Percentiles rank a stretch among this genome's conserved stretches.
Conservation (phyloP, 2,888 invertebrate genomes). For the Epistrophella euchroma region DNA sequence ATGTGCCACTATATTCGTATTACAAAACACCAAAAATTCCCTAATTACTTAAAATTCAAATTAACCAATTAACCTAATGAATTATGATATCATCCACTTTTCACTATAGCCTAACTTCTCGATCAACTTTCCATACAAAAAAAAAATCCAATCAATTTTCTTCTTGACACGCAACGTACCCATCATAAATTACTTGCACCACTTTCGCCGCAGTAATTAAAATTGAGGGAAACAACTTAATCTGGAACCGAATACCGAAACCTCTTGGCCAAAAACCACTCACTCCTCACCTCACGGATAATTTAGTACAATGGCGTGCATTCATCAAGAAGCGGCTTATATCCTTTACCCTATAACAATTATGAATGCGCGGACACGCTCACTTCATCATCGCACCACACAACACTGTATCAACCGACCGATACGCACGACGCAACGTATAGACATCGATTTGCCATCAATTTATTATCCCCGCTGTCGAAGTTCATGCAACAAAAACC, state of each 20-base stretch:
- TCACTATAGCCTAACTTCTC: neutral
- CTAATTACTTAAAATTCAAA: neutral
- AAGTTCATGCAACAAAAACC: conserved; percentile 7
- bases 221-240: conserved; percentile 66
- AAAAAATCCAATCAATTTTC: conserved; percentile 50
- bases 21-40: neutral
- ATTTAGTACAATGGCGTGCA: conserved; percentile 67
- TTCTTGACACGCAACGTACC: conserved; percentile 53
- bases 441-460: conserved; percentile 23
- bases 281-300: conserved; percentile 29
- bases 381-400: conserved; percentile 67
- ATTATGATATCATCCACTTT: conserved; percentile 24
- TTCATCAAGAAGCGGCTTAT: conserved; percentile 41
- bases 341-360: conserved; percentile 32
- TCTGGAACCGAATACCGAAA: conserved; percentile 44
- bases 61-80: conserved; percentile 51
- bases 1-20: neutral
- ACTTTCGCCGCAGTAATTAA: conserved; percentile 71
- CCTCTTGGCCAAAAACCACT: conserved; percentile 15
- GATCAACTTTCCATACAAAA: conserved; percentile 43
- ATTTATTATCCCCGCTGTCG: conserved; percentile 58
- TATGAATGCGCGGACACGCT: conserved; percentile 73
- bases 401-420: conserved; percentile 4
- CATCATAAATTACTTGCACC: conserved; percentile 58
- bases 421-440: neutral